A percentile compares a stretch with the other conserved stretches of the same genome.
These are phyloP conservation scores for Subanguina moxae DNA, from an alignment of 1,140 invertebrate species.

Conservation along the genomic window DNA sequence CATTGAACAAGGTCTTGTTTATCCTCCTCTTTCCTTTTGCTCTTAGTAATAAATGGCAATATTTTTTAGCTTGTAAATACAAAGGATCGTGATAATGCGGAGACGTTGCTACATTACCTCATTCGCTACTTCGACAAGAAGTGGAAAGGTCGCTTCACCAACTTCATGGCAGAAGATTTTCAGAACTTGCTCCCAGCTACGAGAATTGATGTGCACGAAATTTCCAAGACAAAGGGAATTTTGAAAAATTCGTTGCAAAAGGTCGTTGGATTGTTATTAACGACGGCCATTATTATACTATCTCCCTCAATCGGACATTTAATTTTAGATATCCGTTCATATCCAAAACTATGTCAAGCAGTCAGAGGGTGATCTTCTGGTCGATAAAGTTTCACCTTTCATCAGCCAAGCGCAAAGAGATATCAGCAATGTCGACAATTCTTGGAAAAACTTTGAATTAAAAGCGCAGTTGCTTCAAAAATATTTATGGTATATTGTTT, in stretches of 20 bases:
- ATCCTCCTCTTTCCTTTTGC: too few relatives aligned
- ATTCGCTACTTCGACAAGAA: constrained; percentile 36
- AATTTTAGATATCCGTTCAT: constrained; percentile 29
- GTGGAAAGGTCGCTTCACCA: constrained; percentile 17
- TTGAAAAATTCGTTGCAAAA: constrained; percentile 28
- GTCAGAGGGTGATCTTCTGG: constrained; percentile 19
- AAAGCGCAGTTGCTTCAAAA: too few relatives aligned
- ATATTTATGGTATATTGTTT: too few relatives aligned
- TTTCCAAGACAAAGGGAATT: constrained; percentile 17
- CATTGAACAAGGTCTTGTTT: constrained; percentile 32
- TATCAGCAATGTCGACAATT: constrained; percentile 23
- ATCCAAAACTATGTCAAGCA: constrained; percentile 35
- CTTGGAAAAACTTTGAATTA: neutral
- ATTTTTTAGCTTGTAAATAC: constrained; percentile 37
- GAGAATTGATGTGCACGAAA: constrained; percentile 23
- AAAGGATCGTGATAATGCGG: constrained; percentile 36
- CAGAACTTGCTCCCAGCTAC: constrained; percentile 33
- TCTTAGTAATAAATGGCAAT: constrained; percentile 12
- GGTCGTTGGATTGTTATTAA: too few relatives aligned
- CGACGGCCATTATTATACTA: too few relatives aligned
- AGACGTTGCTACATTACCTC: constrained; percentile 34
- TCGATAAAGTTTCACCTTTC: constrained; percentile 36
- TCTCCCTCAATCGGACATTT: too few relatives aligned
- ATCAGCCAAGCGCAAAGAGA: constrained; percentile 28
- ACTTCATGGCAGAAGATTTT: constrained; percentile 33